Percentiles rank a stretch among this genome's conserved stretches.
These are phyloP conservation scores for Pseudoatta argentina DNA, from an alignment of 1,140 invertebrate species.

Conservation along the genomic window DNA sequence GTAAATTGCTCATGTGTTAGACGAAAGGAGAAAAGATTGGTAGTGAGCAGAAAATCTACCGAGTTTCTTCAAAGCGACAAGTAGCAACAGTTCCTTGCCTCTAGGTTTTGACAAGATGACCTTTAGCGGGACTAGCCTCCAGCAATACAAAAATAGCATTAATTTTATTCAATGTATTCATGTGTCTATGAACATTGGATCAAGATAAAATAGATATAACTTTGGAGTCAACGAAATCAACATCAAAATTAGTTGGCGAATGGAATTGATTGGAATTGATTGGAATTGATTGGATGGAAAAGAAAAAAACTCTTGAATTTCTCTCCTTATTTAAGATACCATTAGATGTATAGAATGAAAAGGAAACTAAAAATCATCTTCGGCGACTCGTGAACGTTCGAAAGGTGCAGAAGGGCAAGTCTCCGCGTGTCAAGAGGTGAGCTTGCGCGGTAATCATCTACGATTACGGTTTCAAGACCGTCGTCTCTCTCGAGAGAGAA, in stretches of 20 bases:
- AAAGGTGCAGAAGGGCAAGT: background rate
- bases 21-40: background rate
- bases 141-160: background rate
- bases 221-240: background rate
- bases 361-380: background rate
- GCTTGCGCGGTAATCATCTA: background rate
- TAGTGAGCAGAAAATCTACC: background rate
- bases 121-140: background rate
- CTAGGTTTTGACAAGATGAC: background rate
- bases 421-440: background rate
- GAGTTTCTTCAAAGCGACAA: background rate
- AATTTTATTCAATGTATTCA: background rate
- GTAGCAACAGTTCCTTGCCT: background rate
- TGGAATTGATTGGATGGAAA: background rate
- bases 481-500: background rate
- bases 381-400: background rate
- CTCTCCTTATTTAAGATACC: background rate
- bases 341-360: background rate
- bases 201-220: no score
- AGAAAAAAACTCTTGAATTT: background rate
- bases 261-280: no score
- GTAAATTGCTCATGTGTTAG: background rate
- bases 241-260: background rate
- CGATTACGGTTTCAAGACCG: background rate
- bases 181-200: no score